Evolutionary conservation across 2,113 vertebrate species (phyloP), one percentile per base, ranked within the genome.

Genomic region (Uropsilus gracilis): DNA sequence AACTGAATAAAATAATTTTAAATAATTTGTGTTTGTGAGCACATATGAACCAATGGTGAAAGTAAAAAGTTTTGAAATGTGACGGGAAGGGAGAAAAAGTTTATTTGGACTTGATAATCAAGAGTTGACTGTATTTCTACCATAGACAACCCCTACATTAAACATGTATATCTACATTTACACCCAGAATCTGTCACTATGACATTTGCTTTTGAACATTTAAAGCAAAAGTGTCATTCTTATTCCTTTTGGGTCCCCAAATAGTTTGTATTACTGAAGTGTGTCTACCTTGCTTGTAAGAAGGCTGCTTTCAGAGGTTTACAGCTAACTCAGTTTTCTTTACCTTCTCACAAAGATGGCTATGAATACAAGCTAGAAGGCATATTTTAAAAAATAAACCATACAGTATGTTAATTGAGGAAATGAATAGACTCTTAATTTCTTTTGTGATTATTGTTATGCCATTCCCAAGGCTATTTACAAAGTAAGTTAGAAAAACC

Each of bases 101-200:
- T 71, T 42, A 69, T 69, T 85, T 91, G 61, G 34, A 94, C 59
- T 44, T 80, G 61, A 75, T 32, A 92, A 77, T 88, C 66, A 95
- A 91, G 76, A 84, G 85, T 63, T 90, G 68, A 94, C 73, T 91
- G 34, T 81, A 73, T 95, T 96, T 96, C 72, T 94, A 87, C 42
- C 5, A 42, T 10, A 92, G 18, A 73, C 57, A 39, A 89, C 89
- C 83, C 22, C 28, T 8, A 17, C 61, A 48, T 48, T 83, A 82
- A 94, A 93, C 28, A 93, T 37, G 10, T 48, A 88, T 78, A 32
- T 87, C 77, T 95, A 57, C 14, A 50, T 81, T 57, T 57, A 87
- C 61, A 95, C 84, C 44, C 86, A 71, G 71, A 87, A 89, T 50
- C 24, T 90, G 28, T 44, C 34, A 84, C 32, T 77, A 28, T 86